A percentile compares a stretch with the other conserved stretches of the same genome.
phyloP scores from a whole-genome alignment of 2,797 vertebrate species.

The Heliangelus exortis region DNA sequence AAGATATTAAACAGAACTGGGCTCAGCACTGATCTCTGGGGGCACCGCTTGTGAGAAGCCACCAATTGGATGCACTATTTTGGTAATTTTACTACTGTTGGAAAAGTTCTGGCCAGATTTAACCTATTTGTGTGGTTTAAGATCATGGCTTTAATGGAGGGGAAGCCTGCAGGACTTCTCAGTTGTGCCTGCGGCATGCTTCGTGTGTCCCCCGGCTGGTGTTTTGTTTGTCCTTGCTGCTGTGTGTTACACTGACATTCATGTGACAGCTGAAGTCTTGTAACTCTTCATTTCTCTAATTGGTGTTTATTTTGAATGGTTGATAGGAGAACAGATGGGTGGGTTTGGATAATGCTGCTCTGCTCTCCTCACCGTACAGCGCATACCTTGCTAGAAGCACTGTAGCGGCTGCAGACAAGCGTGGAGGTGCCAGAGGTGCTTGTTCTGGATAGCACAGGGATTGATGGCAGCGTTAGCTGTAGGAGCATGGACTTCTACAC shows the following conservation, averaged over 20 bases:
- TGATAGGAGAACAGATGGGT: not conserved
- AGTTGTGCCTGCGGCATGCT: not conserved
- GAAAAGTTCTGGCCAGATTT: not conserved
- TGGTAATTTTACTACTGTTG: not conserved
- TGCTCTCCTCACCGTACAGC: not conserved
- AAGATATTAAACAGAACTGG: no score
- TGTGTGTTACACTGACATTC: not conserved
- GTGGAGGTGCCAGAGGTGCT: rapidly evolving
- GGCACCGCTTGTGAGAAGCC: no score
- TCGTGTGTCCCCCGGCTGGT: not conserved
- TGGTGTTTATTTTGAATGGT: not conserved
- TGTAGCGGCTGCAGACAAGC: not conserved
- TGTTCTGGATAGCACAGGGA: rapidly evolving
- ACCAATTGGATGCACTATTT: no score
- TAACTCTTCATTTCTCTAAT: not conserved
- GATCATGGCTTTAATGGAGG: not conserved
- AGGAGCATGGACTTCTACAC: not conserved
- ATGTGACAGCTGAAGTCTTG: not conserved
- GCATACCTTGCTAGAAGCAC: not conserved
- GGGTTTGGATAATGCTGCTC: not conserved
- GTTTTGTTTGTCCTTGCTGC: not conserved
- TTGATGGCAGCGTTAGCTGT: not conserved
- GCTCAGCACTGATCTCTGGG: no score
- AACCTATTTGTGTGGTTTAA: not conserved
- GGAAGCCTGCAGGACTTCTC: not conserved